Base-by-base conservation (phyloP, 2,113 vertebrate genomes). In the Perca fluviatilis region DNA sequence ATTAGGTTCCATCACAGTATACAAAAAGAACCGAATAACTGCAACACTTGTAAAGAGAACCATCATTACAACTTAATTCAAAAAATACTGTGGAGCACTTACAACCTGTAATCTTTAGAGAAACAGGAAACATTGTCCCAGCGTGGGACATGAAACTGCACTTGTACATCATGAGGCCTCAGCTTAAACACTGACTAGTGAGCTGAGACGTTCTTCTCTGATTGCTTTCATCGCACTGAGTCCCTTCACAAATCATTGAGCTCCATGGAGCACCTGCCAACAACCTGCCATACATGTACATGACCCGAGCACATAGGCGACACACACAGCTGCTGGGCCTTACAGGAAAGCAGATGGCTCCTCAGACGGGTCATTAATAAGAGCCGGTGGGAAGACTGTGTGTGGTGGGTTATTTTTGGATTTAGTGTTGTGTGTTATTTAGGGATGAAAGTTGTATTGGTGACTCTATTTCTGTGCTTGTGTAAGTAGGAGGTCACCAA, bases 351-450 rank as follows among this genome's bases (percentile, higher is more conserved):
- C 87, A 90, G 93, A 81, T 85, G 88, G 86, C 74, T 80, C 68
- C 54, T 80, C 84, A 88, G 76, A 83, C 64, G 7, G 85, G 83
- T 86, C 79, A 78, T 89, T 85, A 89, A 70, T 64, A 56, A 80
- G 80, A 84, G 49, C 53, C 21, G 9, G 65, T 74, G 68, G 51
- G 68, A 67, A 62, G 64, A 77, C 77, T 80, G 74, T 69, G 77
- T 77, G 82, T 83, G 83, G 70, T 57, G 68, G 77, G 80, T 77
- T 92, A 93, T 94, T 92, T 92, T 77, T 64, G 87, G 89, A 85
- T 88, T 60, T 33, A 25, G 72, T 65, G 85, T 86, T 79, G 77
- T 57, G 86, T 75, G 86, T 91, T 88, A 90, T 91, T 91, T 86
- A 82, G 62, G 85, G 85, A 91, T 85, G 80, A 80, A 77, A 74